phyloP scores from a whole-genome alignment of 2,888 invertebrate genomes.

The Tetramorium bicarinatum region DNA sequence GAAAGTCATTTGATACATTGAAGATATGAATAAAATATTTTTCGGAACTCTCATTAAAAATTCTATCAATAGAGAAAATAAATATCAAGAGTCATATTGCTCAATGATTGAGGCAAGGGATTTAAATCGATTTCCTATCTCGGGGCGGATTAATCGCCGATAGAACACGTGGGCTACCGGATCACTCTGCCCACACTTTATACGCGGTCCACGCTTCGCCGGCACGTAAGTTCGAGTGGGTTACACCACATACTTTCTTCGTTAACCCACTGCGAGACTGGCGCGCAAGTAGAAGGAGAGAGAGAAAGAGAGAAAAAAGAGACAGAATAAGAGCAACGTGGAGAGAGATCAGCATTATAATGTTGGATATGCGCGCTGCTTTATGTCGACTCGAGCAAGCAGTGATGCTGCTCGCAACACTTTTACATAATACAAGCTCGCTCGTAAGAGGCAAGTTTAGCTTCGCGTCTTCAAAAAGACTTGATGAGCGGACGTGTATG shows the following conservation, averaged over 20 bases:
- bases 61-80: not conserved
- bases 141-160: slow-evolving; percentile 50
- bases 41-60: not conserved
- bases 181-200: slow-evolving; percentile 53
- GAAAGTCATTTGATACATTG: not conserved
- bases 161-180: slow-evolving; percentile 61
- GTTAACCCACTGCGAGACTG: slow-evolving; percentile 39
- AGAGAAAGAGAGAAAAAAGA: slow-evolving; percentile 6
- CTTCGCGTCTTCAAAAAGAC: slow-evolving; percentile 50
- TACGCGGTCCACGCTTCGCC: slow-evolving; percentile 27
- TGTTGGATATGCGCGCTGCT: slow-evolving; percentile 51
- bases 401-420: slow-evolving; percentile 39
- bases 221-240: slow-evolving; percentile 48
- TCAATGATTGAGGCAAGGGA: not conserved
- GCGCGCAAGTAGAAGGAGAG: slow-evolving; percentile 17
- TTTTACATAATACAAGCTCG: slow-evolving; percentile 61
- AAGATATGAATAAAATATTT: not conserved
- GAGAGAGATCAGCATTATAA: slow-evolving; percentile 48
- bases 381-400: slow-evolving; percentile 45
- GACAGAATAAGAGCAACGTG: not conserved
- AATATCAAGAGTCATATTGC: not conserved
- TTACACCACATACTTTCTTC: slow-evolving; percentile 50
- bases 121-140: slow-evolving; percentile 52
- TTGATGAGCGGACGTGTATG: slow-evolving; percentile 55
- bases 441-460: slow-evolving; percentile 47